A percentile compares a stretch with the other conserved stretches of the same genome.
These are phyloP conservation scores for Enteromius viviparus DNA, from an alignment of 2,797 vertebrate species.

Conservation along the genomic window DNA sequence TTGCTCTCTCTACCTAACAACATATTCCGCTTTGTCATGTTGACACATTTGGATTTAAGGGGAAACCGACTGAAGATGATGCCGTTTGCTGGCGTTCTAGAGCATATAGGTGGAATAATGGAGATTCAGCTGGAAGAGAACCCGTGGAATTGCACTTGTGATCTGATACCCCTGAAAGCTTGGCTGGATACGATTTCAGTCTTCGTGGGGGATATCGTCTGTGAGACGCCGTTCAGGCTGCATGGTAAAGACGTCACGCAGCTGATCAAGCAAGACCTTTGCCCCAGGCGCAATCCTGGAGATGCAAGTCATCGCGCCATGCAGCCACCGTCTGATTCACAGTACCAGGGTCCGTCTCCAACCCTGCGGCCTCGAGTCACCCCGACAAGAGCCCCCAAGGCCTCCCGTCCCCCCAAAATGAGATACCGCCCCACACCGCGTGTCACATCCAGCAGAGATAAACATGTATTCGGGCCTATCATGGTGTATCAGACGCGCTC, in stretches of 20 bases:
- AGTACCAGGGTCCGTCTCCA: slow-evolving; percentile 80
- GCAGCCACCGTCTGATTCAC: slow-evolving; percentile 84
- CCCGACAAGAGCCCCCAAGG: slow-evolving; percentile 86
- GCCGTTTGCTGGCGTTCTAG: slow-evolving; percentile 94
- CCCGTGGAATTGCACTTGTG: slow-evolving; percentile 98
- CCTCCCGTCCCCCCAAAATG: slow-evolving; percentile 91
- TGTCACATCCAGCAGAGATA: slow-evolving; percentile 88
- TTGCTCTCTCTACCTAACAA: slow-evolving; percentile 92
- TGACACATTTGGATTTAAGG: slow-evolving; percentile 96
- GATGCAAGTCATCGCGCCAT: slow-evolving; percentile 80
- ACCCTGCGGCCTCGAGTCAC: slow-evolving; percentile 82
- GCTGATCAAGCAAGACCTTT: slow-evolving; percentile 94
- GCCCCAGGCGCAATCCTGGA: slow-evolving; percentile 85
- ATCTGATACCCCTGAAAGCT: slow-evolving; percentile 93
- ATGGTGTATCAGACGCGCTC: slow-evolving; percentile 99
- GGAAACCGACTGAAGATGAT: slow-evolving; percentile 94
- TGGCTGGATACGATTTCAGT: slow-evolving; percentile 98
- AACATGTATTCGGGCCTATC: slow-evolving; percentile 95
- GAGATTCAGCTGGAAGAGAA: slow-evolving; percentile 99
- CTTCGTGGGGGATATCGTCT: slow-evolving; percentile 95
- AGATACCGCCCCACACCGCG: slow-evolving; percentile 91
- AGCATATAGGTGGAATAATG: slow-evolving; percentile 98
- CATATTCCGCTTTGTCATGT: slow-evolving; percentile 96
- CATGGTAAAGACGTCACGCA: slow-evolving; percentile 97
- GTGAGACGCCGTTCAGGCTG: slow-evolving; percentile 94